These are phyloP conservation scores for Microtus montanus DNA, from an alignment of 2,113 vertebrate species.

Conservation along the genomic window DNA sequence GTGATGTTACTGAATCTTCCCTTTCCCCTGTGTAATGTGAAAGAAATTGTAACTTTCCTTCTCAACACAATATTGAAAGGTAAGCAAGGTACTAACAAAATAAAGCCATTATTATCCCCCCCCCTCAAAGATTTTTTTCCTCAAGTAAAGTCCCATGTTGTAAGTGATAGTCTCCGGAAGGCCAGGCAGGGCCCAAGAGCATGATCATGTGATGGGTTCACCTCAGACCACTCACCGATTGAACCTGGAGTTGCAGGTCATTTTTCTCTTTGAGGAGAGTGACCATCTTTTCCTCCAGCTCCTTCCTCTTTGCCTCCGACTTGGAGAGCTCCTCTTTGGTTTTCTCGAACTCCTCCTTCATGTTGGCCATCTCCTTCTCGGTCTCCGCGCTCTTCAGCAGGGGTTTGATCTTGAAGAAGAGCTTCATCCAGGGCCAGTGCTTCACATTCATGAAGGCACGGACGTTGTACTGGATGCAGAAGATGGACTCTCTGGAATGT, in stretches of 20 bases:
- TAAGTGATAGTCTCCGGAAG: neutral
- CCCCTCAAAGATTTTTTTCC: neutral
- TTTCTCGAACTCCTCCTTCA: constrained; percentile 92
- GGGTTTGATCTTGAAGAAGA: constrained; percentile 94
- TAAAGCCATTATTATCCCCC: neutral
- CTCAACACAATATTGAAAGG: constrained; percentile 14
- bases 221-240: constrained; percentile 79
- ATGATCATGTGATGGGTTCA: neutral
- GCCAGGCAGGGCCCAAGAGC: neutral
- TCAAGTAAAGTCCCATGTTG: neutral
- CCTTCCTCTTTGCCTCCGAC: constrained; percentile 89
- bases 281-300: constrained; percentile 92
- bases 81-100: constrained; percentile 4
- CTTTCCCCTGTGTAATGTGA: neutral
- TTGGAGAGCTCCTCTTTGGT: constrained; percentile 92
- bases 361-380: constrained; percentile 90
- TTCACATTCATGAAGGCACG: constrained; percentile 96
- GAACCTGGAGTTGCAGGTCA: constrained; percentile 88
- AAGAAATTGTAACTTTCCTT: neutral
- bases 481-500: constrained; percentile 88
- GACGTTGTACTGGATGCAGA: constrained; percentile 91
- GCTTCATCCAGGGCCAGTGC: constrained; percentile 95
- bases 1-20: neutral
- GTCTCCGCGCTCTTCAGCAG: constrained; percentile 89
- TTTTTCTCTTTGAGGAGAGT: constrained; percentile 90